Conservation (phyloP, 2,888 invertebrate species). For the Parthenolecanium corni region DNA sequence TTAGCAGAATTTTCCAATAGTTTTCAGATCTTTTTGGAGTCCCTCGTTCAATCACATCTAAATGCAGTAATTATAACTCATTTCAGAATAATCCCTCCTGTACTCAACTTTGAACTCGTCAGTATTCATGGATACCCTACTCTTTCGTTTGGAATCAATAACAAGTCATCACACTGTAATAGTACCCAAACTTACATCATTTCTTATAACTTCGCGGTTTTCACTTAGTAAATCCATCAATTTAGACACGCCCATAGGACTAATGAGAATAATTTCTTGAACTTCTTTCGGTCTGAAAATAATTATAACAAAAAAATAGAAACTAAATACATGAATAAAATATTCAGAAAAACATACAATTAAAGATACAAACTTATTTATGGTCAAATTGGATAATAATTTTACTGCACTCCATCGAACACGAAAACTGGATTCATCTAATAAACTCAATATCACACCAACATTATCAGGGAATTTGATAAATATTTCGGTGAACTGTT, state of each 20-base stretch:
- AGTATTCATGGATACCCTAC: not conserved
- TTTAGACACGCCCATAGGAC: conserved; percentile 95
- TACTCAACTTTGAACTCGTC: not conserved
- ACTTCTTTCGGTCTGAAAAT: conserved; percentile 60
- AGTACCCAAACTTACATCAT: conserved; percentile 64
- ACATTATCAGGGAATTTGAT: conserved; percentile 81
- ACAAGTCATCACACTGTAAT: too few species aligned
- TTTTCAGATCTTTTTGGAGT: too few species aligned
- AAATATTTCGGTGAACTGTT: conserved; percentile 95
- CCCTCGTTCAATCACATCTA: too few species aligned
- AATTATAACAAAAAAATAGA: not conserved
- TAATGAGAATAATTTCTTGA: conserved; percentile 74
- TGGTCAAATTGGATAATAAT: conserved; percentile 73
- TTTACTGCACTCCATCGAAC: conserved; percentile 84
- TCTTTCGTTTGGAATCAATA: too few species aligned
- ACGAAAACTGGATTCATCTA: conserved; percentile 92
- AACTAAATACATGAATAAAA: too few species aligned
- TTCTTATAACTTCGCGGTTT: conserved; percentile 86
- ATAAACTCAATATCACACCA: conserved; percentile 61
- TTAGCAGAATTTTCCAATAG: too few species aligned
- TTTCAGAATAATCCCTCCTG: too few species aligned
- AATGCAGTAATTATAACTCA: too few species aligned
- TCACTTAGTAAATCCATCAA: conserved; percentile 93
- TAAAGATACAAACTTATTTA: conserved; percentile 47
- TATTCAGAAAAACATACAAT: too few species aligned